Base-by-base conservation (phyloP, 2,888 invertebrate genomes). In the Macrosiphum euphorbiae region DNA sequence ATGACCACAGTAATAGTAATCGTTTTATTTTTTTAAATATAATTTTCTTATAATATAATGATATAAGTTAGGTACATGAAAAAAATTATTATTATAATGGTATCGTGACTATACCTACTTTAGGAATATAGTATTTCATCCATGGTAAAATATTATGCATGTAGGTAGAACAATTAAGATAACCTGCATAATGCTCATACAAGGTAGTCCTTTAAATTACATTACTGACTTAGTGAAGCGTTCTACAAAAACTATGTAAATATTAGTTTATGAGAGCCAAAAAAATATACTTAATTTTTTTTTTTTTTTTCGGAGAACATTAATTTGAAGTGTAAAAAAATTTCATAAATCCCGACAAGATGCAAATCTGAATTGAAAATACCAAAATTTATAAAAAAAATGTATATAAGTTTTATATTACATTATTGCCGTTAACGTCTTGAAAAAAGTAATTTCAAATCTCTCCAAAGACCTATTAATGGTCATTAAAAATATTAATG, bases 291-390 rank as follows among this genome's bases (percentile, higher is more conserved):
- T 20, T 67, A 84, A 84, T 44, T 28, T 44, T 84, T 52, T 8
- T 90, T 3, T 24, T 44, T 35, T 52, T 86, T 35, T 35, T 26
- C 1, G 3, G 5, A 0, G n/a, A 55, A 85, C 44, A 85, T 85
- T 85, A 91, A 91, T 91, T 91, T 91, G 3, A 91, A 85, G 85
- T 41, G 28, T 90, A 84, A 61, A 52, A 90, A 78, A 90, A 41
- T 44, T 4, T 41, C 91, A 55, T 85, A 91, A 85, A 58, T n/a
- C 85, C 16, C 58, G 58, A 11, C 13, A 85, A 85, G 20, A 91
- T 85, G 55, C 24, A 91, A 91, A 91, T 91, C 28, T 55, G 16
- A 85, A 91, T 28, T 91, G 35, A 55, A 85, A 91, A 91, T n/a
- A 91, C 84, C 44, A 44, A 84, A 55, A 91, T 41, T 16, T 44